phyloP scores from a whole-genome alignment of 2,113 vertebrate species.

The Triplophysa dalaica region DNA sequence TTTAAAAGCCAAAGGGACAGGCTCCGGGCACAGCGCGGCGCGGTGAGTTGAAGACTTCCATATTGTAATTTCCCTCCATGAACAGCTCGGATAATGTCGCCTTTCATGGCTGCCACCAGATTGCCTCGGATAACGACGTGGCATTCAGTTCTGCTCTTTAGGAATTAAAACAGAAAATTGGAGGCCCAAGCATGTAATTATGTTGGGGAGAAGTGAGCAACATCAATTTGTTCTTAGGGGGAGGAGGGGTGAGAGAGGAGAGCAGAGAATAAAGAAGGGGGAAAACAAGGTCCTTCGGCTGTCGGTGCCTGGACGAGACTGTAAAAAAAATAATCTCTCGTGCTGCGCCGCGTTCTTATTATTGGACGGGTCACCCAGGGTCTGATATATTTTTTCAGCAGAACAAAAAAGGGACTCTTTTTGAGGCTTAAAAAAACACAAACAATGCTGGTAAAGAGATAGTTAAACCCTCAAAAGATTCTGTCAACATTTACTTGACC shows the following conservation, averaged over 20 bases:
- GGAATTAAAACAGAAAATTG: conserved; percentile 73
- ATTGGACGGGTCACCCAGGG: too few relatives aligned
- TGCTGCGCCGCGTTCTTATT: not conserved
- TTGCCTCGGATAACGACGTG: conserved; percentile 69
- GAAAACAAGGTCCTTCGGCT: conserved; percentile 53
- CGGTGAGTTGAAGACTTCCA: conserved; percentile 54
- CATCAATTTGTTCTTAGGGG: conserved; percentile 61
- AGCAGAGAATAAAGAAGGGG: conserved; percentile 38
- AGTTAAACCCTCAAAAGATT: too few relatives aligned
- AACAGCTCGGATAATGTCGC: conserved; percentile 64
- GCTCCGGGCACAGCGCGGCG: conserved; percentile 52
- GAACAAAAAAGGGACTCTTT: too few relatives aligned
- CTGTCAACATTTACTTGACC: too few relatives aligned
- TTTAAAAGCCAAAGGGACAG: conserved; percentile 46
- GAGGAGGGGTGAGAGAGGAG: conserved; percentile 32
- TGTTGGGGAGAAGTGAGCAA: conserved; percentile 62
- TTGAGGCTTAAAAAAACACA: too few relatives aligned
- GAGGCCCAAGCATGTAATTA: conserved; percentile 75
- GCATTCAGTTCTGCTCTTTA: conserved; percentile 67
- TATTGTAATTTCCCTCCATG: conserved; percentile 58
- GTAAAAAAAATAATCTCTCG: conserved; percentile 60
- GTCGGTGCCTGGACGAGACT: conserved; percentile 60
- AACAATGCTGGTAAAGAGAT: too few relatives aligned
- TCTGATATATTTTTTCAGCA: too few relatives aligned
- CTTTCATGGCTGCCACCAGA: conserved; percentile 67